Evolutionary conservation across 2,797 vertebrate species (phyloP), one percentile per base, ranked within the genome.

Genomic region (Megalops cyprinoides): DNA sequence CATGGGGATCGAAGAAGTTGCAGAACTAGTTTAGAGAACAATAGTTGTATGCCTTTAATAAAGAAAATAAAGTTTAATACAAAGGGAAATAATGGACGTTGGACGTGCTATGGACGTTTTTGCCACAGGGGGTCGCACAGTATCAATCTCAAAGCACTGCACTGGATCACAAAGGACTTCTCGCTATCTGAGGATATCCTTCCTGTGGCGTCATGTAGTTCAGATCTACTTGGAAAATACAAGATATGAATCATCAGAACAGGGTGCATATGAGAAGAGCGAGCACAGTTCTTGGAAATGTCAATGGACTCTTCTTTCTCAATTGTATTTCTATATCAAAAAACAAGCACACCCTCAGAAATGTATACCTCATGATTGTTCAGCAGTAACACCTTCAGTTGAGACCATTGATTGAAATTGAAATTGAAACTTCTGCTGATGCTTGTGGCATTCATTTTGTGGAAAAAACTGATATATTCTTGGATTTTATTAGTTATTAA

Each of bases 81-180:
- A 3, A 12, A 8, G 39, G 77, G 20, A 65, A 49, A 49, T n/a
- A 51, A 39, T 65, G n/a, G n/a, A n/a, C n/a, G n/a, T n/a, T n/a
- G n/a, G n/a, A n/a, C n/a, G 28, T 46, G 76, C 14, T 49, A 49
- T 60, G 44, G 20, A 25, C 15, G 15, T 44, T 55, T 53, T 46
- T 31, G 49, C 81, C 81, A 73, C 81, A 44, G 60, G 81, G 67
- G 51, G 81, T 58, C 76, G 48, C 53, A 25, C 65, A 12, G 42
- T 15, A 31, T 56, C 39, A 37, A n/a, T 37, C 34, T 58, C 37
- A 51, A 18, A 49, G 18, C 28, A 14, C 0, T 28, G 34, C 42
- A 20, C 12, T 15, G 28, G 39, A 12, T 69, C 25, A 69, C 14
- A 77, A 60, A 71, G 51, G 46, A 74, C 51, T 12, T 58, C n/a